Evolutionary conservation across 2,888 invertebrate species (phyloP).

Genomic region (Taenaris catops): DNA sequence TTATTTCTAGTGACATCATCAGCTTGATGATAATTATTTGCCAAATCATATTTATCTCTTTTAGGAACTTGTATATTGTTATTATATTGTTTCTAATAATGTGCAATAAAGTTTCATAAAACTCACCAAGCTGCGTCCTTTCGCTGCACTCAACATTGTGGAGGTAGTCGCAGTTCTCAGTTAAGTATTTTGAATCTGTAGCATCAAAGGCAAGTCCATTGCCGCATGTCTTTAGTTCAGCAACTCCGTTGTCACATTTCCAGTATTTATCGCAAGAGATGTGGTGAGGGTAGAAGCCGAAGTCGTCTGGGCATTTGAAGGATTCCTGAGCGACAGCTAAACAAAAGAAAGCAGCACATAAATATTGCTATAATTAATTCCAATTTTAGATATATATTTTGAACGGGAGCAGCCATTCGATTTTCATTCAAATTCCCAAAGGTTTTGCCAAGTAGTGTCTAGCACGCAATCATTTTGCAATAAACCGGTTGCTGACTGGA

Average conservation of each 20-base stretch:
- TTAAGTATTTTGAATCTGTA: constrained; percentile 91
- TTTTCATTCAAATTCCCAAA: too few species aligned
- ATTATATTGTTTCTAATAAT: too few species aligned
- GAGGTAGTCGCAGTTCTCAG: constrained; percentile 97
- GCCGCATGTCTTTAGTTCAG: constrained; percentile 95
- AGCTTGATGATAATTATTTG: too few species aligned
- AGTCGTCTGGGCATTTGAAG: constrained; percentile 97
- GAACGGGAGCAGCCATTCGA: too few species aligned
- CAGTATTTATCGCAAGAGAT: constrained; percentile 96
- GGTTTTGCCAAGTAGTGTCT: constrained; percentile 52
- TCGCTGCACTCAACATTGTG: constrained; percentile 97
- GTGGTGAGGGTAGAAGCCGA: constrained; percentile 96
- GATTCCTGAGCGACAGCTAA: constrained; percentile 88
- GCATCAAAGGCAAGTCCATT: constrained; percentile 96
- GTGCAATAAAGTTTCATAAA: too few species aligned
- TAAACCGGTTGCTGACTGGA: constrained; percentile 46
- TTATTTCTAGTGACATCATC: too few species aligned
- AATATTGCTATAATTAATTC: not conserved
- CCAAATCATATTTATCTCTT: too few species aligned
- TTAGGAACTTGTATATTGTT: too few species aligned
- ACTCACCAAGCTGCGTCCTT: constrained; percentile 89
- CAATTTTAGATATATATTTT: not conserved
- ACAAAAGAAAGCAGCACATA: constrained; percentile 30
- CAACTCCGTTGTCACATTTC: constrained; percentile 94
- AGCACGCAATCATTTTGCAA: constrained; percentile 50